Percentiles rank a stretch among this genome's conserved stretches.
Evolutionary conservation across 2,888 invertebrate genomes (phyloP).

Genomic region (Falcaria lacertinaria): DNA sequence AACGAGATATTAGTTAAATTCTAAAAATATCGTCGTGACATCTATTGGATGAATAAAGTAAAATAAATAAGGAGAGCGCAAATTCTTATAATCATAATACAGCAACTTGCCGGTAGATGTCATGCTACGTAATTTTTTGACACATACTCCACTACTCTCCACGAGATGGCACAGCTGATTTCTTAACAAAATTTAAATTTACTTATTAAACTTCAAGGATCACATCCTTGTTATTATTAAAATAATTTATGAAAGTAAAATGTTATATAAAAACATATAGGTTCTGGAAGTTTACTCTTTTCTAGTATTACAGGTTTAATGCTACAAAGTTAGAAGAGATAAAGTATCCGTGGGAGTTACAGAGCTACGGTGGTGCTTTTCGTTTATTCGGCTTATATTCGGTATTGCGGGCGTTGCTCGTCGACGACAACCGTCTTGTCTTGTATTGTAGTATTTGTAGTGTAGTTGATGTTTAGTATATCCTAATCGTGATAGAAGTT

Average conservation of each 20-base stretch:
- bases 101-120: neutral
- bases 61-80: no score
- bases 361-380: conserved; percentile 2
- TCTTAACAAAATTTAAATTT: conserved; percentile 7
- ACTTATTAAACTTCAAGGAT: no score
- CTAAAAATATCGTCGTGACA: no score
- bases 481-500: conserved; percentile 52
- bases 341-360: neutral
- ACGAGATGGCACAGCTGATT: conserved; percentile 17
- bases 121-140: neutral
- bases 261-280: no score
- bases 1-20: no score
- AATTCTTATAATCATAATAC: no score
- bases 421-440: conserved; percentile 28
- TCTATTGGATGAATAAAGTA: no score
- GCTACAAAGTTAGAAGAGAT: conserved; percentile 12
- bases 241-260: no score
- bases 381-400: conserved; percentile 18
- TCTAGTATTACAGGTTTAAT: conserved; percentile 15
- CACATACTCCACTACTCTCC: conserved; percentile 13
- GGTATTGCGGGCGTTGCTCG: conserved; percentile 39
- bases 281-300: neutral
- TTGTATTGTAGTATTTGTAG: conserved; percentile 14
- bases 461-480: conserved; percentile 44
- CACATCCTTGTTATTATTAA: no score